phyloP scores from a whole-genome alignment of 2,888 invertebrate genomes.

The Sthenelais limicola region DNA sequence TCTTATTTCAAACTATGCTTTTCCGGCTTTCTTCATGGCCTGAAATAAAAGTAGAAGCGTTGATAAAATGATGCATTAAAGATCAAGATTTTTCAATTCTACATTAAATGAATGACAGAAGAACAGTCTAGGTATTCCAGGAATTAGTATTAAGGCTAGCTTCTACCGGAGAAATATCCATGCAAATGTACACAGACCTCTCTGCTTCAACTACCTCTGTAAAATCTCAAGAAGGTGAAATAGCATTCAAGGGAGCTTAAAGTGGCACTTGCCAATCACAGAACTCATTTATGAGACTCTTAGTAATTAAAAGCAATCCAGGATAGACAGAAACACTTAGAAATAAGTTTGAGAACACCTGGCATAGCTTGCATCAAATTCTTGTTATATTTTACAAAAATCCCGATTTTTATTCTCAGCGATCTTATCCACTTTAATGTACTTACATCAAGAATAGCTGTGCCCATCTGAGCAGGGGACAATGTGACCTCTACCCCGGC shows the following conservation, averaged over 20 bases:
- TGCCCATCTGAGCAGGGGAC: slow-evolving; percentile 97
- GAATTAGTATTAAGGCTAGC: no score
- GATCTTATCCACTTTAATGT: no score
- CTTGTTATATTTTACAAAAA: no score
- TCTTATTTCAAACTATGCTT: slow-evolving; percentile 40
- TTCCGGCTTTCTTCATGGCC: slow-evolving; percentile 50
- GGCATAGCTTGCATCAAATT: no score
- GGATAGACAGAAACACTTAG: no score
- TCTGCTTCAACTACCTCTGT: no score
- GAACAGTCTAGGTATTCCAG: no score
- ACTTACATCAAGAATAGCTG: slow-evolving; percentile 78
- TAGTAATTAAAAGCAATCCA: no score
- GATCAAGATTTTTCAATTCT: slow-evolving; percentile 7
- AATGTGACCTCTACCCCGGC: slow-evolving; percentile 95
- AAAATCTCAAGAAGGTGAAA: not conserved
- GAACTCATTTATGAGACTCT: no score
- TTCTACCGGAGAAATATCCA: not conserved
- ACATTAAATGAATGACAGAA: not conserved
- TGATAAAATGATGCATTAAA: not conserved
- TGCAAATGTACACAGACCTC: not conserved
- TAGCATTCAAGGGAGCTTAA: not conserved
- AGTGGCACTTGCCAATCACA: no score
- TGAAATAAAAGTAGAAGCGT: slow-evolving; percentile 31
- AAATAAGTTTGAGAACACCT: no score
- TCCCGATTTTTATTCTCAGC: no score